These are phyloP conservation scores for Sminthurinus signatus DNA, from an alignment of 1,140 invertebrate genomes.

Conservation along the genomic window DNA sequence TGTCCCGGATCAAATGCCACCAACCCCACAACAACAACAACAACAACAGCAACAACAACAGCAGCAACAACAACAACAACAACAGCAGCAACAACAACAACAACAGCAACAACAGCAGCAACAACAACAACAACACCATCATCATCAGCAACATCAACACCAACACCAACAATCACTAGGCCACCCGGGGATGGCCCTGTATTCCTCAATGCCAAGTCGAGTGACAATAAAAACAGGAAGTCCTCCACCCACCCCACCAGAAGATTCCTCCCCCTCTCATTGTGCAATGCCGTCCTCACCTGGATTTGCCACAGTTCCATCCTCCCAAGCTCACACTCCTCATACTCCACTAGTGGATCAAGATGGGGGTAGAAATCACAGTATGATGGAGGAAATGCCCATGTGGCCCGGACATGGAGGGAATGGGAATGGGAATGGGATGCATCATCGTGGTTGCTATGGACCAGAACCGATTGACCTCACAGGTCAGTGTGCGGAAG, in stretches of 20 bases:
- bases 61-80: background rate
- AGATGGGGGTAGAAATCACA: conserved; percentile 1
- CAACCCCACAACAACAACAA: background rate
- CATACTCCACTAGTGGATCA: conserved; percentile 16
- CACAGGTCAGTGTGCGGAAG: conserved; percentile 9
- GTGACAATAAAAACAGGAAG: conserved; percentile 20
- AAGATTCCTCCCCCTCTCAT: conserved; percentile 24
- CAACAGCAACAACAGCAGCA: conserved; percentile 12
- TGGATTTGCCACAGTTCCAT: conserved; percentile 18
- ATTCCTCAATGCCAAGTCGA: conserved; percentile 8
- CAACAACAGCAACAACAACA: background rate
- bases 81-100: conserved; percentile 11
- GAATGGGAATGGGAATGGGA: conserved; percentile 46
- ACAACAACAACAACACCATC: background rate
- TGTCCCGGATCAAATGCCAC: background rate
- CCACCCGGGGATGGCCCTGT: conserved; percentile 16
- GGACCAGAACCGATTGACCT: conserved; percentile 32
- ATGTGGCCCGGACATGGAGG: conserved; percentile 50
- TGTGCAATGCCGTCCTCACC: conserved; percentile 20
- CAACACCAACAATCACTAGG: background rate
- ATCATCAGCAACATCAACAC: background rate
- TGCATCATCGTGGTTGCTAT: conserved; percentile 46
- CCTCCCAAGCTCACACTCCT: conserved; percentile 25
- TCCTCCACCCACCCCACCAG: conserved; percentile 28
- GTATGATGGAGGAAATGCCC: conserved; percentile 51